Conservation (phyloP, 2,113 vertebrate species). For the Hippocampus guttulatus region DNA sequence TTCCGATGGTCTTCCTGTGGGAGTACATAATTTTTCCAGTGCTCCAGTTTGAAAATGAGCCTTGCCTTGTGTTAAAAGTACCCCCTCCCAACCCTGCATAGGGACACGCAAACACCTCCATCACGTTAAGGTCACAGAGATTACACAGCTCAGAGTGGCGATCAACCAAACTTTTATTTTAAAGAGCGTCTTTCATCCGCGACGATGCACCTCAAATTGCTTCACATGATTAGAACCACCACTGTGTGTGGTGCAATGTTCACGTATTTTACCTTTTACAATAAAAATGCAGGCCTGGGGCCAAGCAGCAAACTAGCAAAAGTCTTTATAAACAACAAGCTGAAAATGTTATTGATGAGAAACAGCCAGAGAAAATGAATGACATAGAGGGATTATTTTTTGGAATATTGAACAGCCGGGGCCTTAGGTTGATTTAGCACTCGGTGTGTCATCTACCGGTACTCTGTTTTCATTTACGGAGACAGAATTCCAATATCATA, state of each 20-base stretch:
- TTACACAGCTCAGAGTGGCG: no score
- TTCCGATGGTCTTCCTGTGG: not conserved
- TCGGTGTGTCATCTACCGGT: not conserved
- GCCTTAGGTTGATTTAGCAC: constrained; percentile 13
- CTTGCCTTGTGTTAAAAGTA: constrained; percentile 6
- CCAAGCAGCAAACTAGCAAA: not conserved
- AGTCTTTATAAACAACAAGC: not conserved
- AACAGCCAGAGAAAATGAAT: constrained; percentile 24
- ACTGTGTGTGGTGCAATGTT: not conserved
- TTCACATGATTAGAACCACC: no score
- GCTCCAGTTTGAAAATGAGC: not conserved
- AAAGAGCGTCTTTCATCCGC: no score
- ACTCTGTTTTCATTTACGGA: not conserved
- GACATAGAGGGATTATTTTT: constrained; percentile 34
- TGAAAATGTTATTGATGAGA: not conserved
- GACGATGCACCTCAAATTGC: no score
- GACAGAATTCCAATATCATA: not conserved
- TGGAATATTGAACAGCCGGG: constrained; percentile 29
- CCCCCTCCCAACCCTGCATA: no score
- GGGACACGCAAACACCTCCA: no score
- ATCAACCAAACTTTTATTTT: no score
- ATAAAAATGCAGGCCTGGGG: not conserved
- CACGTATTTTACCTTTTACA: not conserved
- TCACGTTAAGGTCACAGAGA: no score
- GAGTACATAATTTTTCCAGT: not conserved